These are phyloP conservation scores for Semicossyphus pulcher DNA, from an alignment of 2,113 vertebrate species.

Conservation along the genomic window DNA sequence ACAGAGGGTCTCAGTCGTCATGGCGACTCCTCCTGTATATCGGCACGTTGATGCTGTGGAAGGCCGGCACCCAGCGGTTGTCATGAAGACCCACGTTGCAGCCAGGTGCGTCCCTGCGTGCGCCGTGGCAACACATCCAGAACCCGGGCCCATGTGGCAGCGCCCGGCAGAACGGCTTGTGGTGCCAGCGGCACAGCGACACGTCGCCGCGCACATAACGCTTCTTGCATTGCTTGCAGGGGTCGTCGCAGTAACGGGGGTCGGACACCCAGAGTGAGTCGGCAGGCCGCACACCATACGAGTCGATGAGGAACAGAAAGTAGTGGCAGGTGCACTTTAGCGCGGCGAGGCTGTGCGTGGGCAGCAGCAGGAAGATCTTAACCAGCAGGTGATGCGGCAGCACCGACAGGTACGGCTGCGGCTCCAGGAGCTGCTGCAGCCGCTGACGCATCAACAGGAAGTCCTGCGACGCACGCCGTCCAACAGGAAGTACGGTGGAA, in stretches of 20 bases:
- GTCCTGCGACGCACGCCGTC: slow-evolving; percentile 86
- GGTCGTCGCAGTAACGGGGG: slow-evolving; percentile 94
- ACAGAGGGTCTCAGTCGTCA: slow-evolving; percentile 72
- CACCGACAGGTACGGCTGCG: slow-evolving; percentile 90
- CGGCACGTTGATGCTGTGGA: slow-evolving; percentile 91
- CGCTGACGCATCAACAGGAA: slow-evolving; percentile 92
- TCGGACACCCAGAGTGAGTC: slow-evolving; percentile 97
- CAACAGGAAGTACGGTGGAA: slow-evolving; percentile 61
- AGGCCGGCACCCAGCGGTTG: slow-evolving; percentile 96
- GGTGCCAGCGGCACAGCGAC: slow-evolving; percentile 95
- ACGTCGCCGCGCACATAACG: slow-evolving; percentile 91
- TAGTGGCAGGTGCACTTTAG: slow-evolving; percentile 95
- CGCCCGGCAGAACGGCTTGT: slow-evolving; percentile 96
- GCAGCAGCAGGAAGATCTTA: slow-evolving; percentile 89
- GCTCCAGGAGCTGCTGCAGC: slow-evolving; percentile 93
- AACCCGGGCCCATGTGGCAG: slow-evolving; percentile 94
- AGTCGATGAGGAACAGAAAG: slow-evolving; percentile 92
- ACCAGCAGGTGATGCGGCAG: slow-evolving; percentile 94
- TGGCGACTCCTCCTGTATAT: slow-evolving; percentile 86
- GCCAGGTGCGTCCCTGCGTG: slow-evolving; percentile 89
- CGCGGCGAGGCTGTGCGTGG: slow-evolving; percentile 90
- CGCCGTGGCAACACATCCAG: slow-evolving; percentile 96
- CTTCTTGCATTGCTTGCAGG: slow-evolving; percentile 97
- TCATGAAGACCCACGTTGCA: slow-evolving; percentile 96
- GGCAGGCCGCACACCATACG: slow-evolving; percentile 91